Evolutionary conservation across 2,888 invertebrate species (phyloP).

Genomic region (Erebia epiphron): DNA sequence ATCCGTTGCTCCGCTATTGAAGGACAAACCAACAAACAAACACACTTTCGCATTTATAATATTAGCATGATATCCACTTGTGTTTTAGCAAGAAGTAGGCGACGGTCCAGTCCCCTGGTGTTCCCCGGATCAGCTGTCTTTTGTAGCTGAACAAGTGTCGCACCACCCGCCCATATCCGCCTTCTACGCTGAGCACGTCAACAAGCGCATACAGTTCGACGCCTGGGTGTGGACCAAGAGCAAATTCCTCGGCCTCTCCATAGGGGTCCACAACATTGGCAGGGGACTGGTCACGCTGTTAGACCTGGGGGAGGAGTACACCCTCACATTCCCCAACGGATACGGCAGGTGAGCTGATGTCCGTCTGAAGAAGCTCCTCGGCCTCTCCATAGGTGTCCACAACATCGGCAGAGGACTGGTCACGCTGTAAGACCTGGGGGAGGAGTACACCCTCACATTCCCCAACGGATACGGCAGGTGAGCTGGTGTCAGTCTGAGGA

Average conservation of each 20-base stretch:
- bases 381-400: constrained; percentile 98
- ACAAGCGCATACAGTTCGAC: constrained; percentile 95
- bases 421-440: constrained; percentile 93
- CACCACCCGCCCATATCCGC: constrained; percentile 99
- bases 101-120: constrained; percentile 98
- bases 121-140: constrained; percentile 92
- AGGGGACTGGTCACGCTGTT: constrained; percentile 95
- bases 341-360: constrained; percentile 89
- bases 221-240: constrained; percentile 99
- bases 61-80: too few species aligned
- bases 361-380: constrained; percentile 95
- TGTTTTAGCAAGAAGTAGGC: constrained; percentile 72
- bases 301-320: constrained; percentile 96
- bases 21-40: too few species aligned
- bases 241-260: constrained; percentile 98
- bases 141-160: constrained; percentile 99
- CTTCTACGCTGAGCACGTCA: constrained; percentile 98
- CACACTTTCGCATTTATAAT: too few species aligned
- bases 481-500: constrained; percentile 93
- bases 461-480: constrained; percentile 89
- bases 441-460: constrained; percentile 80
- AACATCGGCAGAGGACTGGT: constrained; percentile 97
- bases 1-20: too few species aligned
- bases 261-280: constrained; percentile 99
- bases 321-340: constrained; percentile 98